Base-by-base conservation (phyloP, 2,113 vertebrate genomes). In the Nymphicus hollandicus region DNA sequence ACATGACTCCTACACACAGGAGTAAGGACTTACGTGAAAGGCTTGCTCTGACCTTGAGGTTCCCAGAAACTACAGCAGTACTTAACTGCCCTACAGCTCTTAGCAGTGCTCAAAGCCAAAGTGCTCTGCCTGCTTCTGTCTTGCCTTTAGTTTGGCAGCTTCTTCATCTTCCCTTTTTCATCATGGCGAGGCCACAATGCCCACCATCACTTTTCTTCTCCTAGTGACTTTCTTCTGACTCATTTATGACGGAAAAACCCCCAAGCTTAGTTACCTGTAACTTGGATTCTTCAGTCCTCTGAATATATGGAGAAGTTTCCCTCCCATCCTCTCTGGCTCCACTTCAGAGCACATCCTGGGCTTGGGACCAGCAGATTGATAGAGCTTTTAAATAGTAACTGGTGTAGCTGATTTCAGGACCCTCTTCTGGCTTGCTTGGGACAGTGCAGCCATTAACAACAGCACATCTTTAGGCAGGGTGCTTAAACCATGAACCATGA, bases 331-430 rank as follows among this genome's bases (percentile, higher is more conserved):
- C 39, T 79, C 72, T 79, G 92, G 63, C 86, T 84, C 28, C 27
- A 14, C 44, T 89, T 96, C 92, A 85, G 94, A 96, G 82, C 78
- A 58, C 56, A 61, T 28, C 65, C 80, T 97, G 89, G 94, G 92
- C 89, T 46, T 74, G 58, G 28, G 73, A 73, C 89, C 93, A 97
- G 77, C 58, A 72, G 47, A 80, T 43, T 71, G 66, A 82, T 77
- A 50, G 94, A 95, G 72, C 61, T 39, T 81, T 83, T 82, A 61
- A 91, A 86, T 43, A 55, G 50, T 25, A 73, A 76, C 61, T 24
- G 6, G 3, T 11, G 46, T 39, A 61, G 76, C 69, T 93, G 81
- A 52, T 95, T 96, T 86, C 43, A 17, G 92, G 88, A 89, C 82
- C 92, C 92, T 94, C 89, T 94, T 61, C 74, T 92, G 94, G 25